Conservation (phyloP, 2,888 invertebrate species). For the Ischnura elegans region DNA sequence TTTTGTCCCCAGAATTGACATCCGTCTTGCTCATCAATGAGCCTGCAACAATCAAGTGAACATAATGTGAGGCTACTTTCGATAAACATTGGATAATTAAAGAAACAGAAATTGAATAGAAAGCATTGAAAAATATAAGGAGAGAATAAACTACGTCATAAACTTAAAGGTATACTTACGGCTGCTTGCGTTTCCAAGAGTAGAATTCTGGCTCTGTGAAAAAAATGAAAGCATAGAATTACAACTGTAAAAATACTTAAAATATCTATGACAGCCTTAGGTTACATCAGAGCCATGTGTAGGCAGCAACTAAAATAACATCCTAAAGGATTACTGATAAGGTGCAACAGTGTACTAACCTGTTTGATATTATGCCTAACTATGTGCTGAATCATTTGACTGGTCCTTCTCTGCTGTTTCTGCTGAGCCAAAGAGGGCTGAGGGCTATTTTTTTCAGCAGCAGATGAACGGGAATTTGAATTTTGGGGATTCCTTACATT, state of each 20-base stretch:
- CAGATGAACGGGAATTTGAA: not conserved
- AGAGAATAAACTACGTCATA: too few species aligned
- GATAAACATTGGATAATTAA: too few species aligned
- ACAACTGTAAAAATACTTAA: too few species aligned
- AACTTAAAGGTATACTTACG: not conserved
- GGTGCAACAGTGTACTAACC: not conserved
- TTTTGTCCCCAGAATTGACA: not conserved
- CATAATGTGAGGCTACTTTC: not conserved
- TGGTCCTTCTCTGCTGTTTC: not conserved
- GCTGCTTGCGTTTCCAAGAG: not conserved
- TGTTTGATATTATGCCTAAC: not conserved
- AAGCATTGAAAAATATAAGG: too few species aligned
- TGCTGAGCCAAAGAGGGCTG: not conserved
- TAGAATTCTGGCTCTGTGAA: not conserved
- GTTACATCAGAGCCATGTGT: not conserved
- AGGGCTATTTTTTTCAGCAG: not conserved
- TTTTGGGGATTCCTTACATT: not conserved
- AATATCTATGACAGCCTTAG: too few species aligned
- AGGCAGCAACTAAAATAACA: not conserved
- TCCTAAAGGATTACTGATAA: not conserved
- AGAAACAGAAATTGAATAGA: too few species aligned
- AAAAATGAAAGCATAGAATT: not conserved
- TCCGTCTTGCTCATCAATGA: not conserved
- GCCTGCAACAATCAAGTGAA: not conserved
- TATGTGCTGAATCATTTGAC: constrained; percentile 14